These are phyloP conservation scores for Takifugu flavidus DNA, from an alignment of 2,113 vertebrate species.

Conservation along the genomic window DNA sequence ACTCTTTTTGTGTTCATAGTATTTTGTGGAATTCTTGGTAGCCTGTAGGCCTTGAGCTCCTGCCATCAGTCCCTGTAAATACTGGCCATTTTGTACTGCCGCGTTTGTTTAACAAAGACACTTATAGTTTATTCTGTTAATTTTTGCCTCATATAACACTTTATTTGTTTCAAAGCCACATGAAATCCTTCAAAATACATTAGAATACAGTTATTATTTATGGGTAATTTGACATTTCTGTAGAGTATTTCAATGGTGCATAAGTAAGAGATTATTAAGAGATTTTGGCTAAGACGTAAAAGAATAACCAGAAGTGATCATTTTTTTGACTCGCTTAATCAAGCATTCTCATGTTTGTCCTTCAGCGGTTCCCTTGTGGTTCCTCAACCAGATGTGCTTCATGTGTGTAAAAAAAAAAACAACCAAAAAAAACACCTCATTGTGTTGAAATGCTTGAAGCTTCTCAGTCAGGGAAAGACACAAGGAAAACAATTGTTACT, in stretches of 20 bases:
- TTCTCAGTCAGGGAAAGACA: background rate
- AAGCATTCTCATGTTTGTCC: background rate
- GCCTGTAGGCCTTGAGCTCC: conserved; percentile 7
- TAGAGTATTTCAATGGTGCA: too few species aligned
- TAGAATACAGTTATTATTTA: too few species aligned
- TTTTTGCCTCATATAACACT: background rate
- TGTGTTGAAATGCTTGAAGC: background rate
- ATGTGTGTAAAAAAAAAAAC: background rate
- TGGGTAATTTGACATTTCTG: too few species aligned
- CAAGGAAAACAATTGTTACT: background rate
- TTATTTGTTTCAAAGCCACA: background rate
- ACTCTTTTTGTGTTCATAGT: conserved; percentile 26
- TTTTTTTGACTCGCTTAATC: background rate
- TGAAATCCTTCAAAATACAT: too few species aligned
- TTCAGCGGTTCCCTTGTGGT: background rate
- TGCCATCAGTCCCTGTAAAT: conserved; percentile 3
- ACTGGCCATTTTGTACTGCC: conserved; percentile 10
- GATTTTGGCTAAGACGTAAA: too few species aligned
- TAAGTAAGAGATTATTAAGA: too few species aligned
- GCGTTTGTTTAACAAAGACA: conserved; percentile 1
- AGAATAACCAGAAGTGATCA: background rate
- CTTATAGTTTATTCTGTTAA: too few species aligned
- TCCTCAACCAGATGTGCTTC: background rate
- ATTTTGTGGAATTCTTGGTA: conserved; percentile 20
- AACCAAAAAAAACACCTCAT: background rate